These are phyloP conservation scores for Mionectes macconnelli DNA, from an alignment of 2,113 vertebrate genomes.

Conservation along the genomic window DNA sequence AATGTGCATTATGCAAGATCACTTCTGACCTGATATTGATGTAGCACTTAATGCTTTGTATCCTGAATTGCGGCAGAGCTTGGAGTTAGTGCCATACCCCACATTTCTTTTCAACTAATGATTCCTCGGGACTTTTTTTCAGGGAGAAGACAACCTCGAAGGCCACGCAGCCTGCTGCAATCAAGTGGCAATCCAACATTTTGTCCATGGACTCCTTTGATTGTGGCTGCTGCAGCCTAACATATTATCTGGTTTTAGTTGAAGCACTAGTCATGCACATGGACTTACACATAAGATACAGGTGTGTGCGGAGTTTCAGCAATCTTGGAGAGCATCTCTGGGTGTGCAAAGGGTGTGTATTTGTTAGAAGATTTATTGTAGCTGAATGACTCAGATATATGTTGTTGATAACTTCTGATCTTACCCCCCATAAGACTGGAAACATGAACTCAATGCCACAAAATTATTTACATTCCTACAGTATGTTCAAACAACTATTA, in stretches of 20 bases:
- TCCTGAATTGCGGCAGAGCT: background rate
- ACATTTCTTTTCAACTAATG: background rate
- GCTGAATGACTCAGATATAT: conserved; percentile 27
- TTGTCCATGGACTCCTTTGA: background rate
- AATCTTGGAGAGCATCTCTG: background rate
- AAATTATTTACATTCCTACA: conserved; percentile 33
- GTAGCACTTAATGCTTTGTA: background rate
- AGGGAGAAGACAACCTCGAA: background rate
- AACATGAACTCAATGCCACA: conserved; percentile 16
- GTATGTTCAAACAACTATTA: conserved; percentile 18
- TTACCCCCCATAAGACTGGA: conserved; percentile 2
- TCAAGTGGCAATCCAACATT: background rate
- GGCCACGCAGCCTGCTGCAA: background rate
- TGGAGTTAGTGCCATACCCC: background rate
- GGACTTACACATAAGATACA: background rate
- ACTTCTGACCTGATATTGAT: background rate
- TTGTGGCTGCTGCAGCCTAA: background rate
- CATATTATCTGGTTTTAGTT: background rate
- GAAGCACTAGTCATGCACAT: background rate
- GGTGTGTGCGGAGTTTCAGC: conserved; percentile 21
- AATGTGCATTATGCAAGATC: background rate
- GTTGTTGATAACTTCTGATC: conserved; percentile 40
- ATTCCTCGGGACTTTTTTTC: background rate
- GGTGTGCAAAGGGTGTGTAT: conserved; percentile 1
- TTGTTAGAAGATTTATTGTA: conserved; percentile 30